Evolutionary conservation across 2,113 vertebrate genomes (phyloP).

Genomic region (Rhadina sibilatrix): DNA sequence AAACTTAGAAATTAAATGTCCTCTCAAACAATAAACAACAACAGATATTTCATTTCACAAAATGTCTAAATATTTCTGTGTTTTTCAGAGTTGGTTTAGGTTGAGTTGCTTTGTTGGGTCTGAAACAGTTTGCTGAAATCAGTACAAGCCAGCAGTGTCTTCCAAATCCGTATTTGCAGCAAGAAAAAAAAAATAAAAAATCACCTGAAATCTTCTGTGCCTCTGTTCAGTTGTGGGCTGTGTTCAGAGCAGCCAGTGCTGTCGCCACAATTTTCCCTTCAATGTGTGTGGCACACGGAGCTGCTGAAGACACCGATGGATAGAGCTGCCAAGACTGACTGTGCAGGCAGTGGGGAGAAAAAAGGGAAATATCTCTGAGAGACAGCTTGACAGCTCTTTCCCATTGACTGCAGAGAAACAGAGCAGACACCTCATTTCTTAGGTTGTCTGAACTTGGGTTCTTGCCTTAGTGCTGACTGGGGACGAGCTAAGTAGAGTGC

Average conservation of each 20-base stretch:
- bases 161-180: neutral
- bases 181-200: neutral
- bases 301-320: neutral
- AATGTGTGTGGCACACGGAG: neutral
- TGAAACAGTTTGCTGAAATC: neutral
- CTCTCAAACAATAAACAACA: neutral
- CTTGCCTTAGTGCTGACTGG: neutral
- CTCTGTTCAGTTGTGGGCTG: neutral
- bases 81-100: neutral
- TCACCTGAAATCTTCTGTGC: neutral
- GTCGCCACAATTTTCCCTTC: neutral
- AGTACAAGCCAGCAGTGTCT: neutral
- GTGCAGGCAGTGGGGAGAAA: neutral
- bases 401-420: neutral
- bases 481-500: neutral
- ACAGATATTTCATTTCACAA: neutral
- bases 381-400: conserved; percentile 1
- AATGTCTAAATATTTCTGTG: neutral
- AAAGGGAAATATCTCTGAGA: neutral
- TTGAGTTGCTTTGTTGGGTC: neutral
- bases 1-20: neutral
- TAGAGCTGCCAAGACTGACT: conserved; percentile 6
- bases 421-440: conserved; percentile 18
- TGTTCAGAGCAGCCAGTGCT: neutral
- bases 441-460: neutral